Evolutionary conservation across 2,888 invertebrate genomes (phyloP), one percentile per base, ranked within the genome.

Genomic region (Magallana nippona): DNA sequence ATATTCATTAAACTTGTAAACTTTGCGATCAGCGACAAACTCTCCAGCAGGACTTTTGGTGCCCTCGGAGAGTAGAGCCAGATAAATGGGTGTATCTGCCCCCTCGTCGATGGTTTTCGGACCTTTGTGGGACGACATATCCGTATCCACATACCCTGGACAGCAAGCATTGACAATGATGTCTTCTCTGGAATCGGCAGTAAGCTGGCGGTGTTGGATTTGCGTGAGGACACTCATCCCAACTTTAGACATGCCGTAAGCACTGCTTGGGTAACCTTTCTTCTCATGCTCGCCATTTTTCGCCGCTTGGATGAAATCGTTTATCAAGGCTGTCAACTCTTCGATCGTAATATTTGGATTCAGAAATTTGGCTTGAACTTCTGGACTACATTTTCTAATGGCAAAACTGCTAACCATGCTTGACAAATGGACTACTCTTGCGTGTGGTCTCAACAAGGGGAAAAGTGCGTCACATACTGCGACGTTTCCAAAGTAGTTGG

Each of bases 101-200:
- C 83, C 83, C 62, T 95, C 89, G 57, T 95, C 94, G 63, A 93
- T 92, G 2, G 94, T 94, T 83, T 94, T 91, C 1, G 86, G 86
- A 57, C 95, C 97, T 89, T 95, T 95, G 89, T 96, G 96, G 44
- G 96, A 96, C 0, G 96, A 95, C 97, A 97, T 96, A 91, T 97
- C 97, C 0, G 97, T 97, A 89, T 95, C 95, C 0, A 97, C 97
- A 92, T 96, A 96, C 0, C 97, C 97, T 0, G 97, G 97, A 60
- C 88, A 86, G 86, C 88, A 95, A 80, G 96, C 95, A 94, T 97
- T 97, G 17, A 96, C 95, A 82, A 97, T 95, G 88, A 96, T 96
- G 94, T 95, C 95, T 0, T 95, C 90, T 55, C 92, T 86, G 13
- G 91, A 86, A 88, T 95, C 94, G 13, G 93, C 93, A 87, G 95